These are phyloP conservation scores for Ctenomys sociabilis DNA, from an alignment of 2,113 vertebrate genomes.

Conservation along the genomic window DNA sequence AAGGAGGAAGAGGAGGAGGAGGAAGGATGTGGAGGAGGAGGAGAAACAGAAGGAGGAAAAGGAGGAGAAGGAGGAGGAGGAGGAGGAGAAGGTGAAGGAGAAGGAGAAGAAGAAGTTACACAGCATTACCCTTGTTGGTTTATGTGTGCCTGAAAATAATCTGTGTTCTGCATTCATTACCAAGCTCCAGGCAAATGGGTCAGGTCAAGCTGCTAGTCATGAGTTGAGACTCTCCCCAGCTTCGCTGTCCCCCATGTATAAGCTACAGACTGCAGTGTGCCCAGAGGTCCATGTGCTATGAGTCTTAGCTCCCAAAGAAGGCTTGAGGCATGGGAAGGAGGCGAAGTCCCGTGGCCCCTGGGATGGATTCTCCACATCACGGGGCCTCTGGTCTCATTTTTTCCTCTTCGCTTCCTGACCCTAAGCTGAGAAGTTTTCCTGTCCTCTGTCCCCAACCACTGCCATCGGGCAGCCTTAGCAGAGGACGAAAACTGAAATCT, in stretches of 20 bases:
- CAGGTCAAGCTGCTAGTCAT: not conserved
- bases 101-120: accelerated
- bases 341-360: not conserved
- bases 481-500: not conserved
- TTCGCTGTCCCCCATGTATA: not conserved
- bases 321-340: not conserved
- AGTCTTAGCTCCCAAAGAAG: not conserved
- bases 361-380: not conserved
- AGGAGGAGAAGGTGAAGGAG: accelerated
- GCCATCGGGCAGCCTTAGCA: not conserved
- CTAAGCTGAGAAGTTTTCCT: not conserved
- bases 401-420: not conserved
- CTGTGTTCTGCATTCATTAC: not conserved
- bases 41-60: not conserved
- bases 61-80: not conserved
- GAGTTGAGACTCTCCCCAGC: not conserved
- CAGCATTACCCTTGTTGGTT: not conserved
- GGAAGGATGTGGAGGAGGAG: too few species aligned
- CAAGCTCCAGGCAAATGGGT: not conserved
- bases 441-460: not conserved
- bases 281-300: not conserved
- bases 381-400: not conserved
- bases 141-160: not conserved
- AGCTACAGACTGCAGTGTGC: too few species aligned
- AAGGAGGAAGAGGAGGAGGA: not conserved